phyloP scores from a whole-genome alignment of 2,888 invertebrate genomes.

The Orchesellides sinensis region DNA sequence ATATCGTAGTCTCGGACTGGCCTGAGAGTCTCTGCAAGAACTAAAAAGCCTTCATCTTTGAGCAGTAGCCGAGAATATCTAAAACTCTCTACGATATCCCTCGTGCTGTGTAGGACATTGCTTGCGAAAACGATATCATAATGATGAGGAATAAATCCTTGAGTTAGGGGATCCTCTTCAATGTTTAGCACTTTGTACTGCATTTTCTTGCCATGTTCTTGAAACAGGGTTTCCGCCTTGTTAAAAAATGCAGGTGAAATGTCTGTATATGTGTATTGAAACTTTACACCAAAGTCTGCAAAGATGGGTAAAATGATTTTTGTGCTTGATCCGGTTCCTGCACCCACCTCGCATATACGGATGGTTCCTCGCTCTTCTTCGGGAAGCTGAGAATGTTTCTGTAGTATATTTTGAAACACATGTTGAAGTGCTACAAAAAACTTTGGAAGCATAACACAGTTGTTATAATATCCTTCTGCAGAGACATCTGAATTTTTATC shows the following conservation, averaged over 20 bases:
- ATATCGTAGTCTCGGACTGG: constrained; percentile 34
- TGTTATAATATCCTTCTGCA: constrained; percentile 62
- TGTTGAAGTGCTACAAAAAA: constrained; percentile 12
- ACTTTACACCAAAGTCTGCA: constrained; percentile 40
- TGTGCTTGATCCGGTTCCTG: constrained; percentile 42
- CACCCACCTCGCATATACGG: constrained; percentile 58
- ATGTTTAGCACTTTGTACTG: constrained; percentile 62
- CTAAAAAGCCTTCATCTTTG: constrained; percentile 24
- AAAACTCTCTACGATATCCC: constrained; percentile 21
- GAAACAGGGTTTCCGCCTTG: constrained; percentile 53
- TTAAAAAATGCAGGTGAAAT: constrained; percentile 62
- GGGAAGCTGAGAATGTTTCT: constrained; percentile 7
- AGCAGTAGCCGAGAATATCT: constrained; percentile 32
- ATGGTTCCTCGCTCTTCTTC: constrained; percentile 34
- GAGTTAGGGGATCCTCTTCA: constrained; percentile 51
- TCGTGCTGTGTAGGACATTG: constrained; percentile 63
- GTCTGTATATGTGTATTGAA: constrained; percentile 62
- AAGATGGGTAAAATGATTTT: constrained; percentile 36
- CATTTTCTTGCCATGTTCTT: constrained; percentile 42
- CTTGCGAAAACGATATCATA: constrained; percentile 61
- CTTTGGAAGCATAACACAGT: constrained; percentile 45
- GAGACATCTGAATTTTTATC: constrained; percentile 50
- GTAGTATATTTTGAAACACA: constrained; percentile 30
- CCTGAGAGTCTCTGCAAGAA: constrained; percentile 39
- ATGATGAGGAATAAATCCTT: constrained; percentile 58